phyloP scores from a whole-genome alignment of 2,113 vertebrate species.

The Hippocampus comes region DNA sequence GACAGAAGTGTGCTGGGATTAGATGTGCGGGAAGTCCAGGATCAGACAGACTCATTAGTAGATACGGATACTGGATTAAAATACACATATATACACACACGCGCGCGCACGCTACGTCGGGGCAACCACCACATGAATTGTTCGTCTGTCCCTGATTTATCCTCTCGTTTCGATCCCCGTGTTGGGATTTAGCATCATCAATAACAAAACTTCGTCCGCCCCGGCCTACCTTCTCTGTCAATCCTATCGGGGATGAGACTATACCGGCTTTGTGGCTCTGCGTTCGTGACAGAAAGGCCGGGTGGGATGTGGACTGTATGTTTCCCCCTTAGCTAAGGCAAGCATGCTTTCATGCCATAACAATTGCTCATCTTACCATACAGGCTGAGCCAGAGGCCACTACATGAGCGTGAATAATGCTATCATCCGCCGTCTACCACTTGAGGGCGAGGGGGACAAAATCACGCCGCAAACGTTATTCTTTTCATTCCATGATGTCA shows the following conservation, averaged over 20 bases:
- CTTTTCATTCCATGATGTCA: not conserved
- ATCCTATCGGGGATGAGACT: slow-evolving; percentile 36
- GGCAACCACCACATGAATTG: slow-evolving; percentile 9
- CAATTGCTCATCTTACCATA: slow-evolving; percentile 26
- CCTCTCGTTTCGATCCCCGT: slow-evolving; percentile 37
- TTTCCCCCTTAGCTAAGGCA: not conserved
- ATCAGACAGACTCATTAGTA: slow-evolving; percentile 61
- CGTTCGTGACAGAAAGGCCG: not conserved
- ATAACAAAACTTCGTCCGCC: slow-evolving; percentile 45
- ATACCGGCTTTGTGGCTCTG: slow-evolving; percentile 39
- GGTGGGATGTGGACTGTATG: slow-evolving; percentile 17
- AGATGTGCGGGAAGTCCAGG: slow-evolving; percentile 49
- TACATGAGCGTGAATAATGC: slow-evolving; percentile 58
- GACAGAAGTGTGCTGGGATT: slow-evolving; percentile 47
- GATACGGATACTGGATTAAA: slow-evolving; percentile 60
- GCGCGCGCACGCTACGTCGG: not conserved
- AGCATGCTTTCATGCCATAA: not conserved
- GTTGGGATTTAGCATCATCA: slow-evolving; percentile 57
- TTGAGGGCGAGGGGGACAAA: slow-evolving; percentile 4
- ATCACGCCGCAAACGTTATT: not conserved
- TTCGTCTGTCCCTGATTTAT: slow-evolving; percentile 30
- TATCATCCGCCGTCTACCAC: slow-evolving; percentile 47
- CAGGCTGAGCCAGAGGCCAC: slow-evolving; percentile 39
- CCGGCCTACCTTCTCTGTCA: slow-evolving; percentile 31
- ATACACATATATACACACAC: slow-evolving; percentile 4